phyloP scores from a whole-genome alignment of 2,113 vertebrate genomes.

The Crotophaga sulcirostris region DNA sequence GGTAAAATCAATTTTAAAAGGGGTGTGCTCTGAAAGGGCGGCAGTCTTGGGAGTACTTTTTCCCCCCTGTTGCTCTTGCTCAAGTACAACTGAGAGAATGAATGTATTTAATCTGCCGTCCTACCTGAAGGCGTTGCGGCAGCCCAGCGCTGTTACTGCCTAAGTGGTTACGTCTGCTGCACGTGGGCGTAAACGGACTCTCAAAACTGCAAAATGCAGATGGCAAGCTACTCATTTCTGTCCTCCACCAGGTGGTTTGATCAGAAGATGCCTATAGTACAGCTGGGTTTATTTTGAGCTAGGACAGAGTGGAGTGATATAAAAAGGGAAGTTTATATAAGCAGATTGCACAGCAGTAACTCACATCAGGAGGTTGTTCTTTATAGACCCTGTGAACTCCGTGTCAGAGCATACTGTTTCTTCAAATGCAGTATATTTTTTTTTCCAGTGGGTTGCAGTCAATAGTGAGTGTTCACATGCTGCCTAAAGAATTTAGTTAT shows the following conservation, averaged over 20 bases:
- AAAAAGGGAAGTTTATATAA: slow-evolving; percentile 39
- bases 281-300: background rate
- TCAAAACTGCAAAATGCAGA: background rate
- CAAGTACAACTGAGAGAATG: background rate
- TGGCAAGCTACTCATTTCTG: background rate
- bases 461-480: background rate
- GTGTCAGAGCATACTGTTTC: background rate
- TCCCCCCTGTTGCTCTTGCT: background rate
- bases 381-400: background rate
- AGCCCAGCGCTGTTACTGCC: background rate
- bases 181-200: background rate
- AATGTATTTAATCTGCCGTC: background rate
- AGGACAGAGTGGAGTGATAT: background rate
- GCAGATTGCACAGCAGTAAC: slow-evolving; percentile 2
- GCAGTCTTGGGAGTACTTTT: background rate
- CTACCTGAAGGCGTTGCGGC: background rate
- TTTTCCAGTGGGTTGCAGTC: background rate
- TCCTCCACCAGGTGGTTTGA: background rate
- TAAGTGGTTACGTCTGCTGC: background rate
- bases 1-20: background rate
- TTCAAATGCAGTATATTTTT: background rate
- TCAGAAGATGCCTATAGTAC: background rate
- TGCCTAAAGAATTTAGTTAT: slow-evolving; percentile 27
- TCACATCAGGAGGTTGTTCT: background rate
- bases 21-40: background rate